Base-by-base conservation (phyloP, 2,888 invertebrate genomes). In the Melieria picta region DNA sequence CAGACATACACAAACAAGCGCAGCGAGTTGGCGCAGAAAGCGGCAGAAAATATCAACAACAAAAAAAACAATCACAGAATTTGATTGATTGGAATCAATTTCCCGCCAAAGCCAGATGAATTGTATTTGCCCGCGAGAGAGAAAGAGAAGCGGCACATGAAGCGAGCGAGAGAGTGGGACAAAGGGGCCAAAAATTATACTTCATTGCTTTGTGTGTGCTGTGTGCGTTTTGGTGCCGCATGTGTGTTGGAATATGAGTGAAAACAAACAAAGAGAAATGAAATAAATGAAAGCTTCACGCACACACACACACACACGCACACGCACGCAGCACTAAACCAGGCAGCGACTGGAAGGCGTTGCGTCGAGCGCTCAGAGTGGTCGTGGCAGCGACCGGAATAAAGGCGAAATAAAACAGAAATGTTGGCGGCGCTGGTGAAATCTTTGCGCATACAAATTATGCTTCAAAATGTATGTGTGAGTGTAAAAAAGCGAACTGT, bases 41-140 rank as follows among this genome's bases (percentile, higher is more conserved):
- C 45, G 42, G 46, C n/a, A 9, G 13, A 58, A 64, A 50, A 65
- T 68, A 16, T 45, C 45, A 74, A 77, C 74, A 77, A 77, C 79
- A 78, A 77, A 71, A 75, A 80, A 79, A 77, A 81, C 81, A 84
- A 81, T 83, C 83, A 81, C 80, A 79, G 80, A 77, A 79, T 79
- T 82, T 85, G 84, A 85, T 85, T 85, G 86, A 84, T 85, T 84
- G 84, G 80, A 85, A 85, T 75, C 75, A 76, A 77, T 76, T 78
- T 75, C 73, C 74, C 74, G 74, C 65, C 75, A 75, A 75, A 75
- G 75, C 69, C 72, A 75, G 73, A 77, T 73, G 74, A 73, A 75
- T 74, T 65, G 69, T 71, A 68, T 75, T 73, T 74, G 66, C 64
- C 10, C 50, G 63, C 61, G 66, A 68, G 56, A 65, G 42, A 13